Percentiles rank a stretch among this genome's conserved stretches.
These are phyloP conservation scores for Chanos chanos DNA, from an alignment of 2,797 vertebrate species.

Conservation along the genomic window DNA sequence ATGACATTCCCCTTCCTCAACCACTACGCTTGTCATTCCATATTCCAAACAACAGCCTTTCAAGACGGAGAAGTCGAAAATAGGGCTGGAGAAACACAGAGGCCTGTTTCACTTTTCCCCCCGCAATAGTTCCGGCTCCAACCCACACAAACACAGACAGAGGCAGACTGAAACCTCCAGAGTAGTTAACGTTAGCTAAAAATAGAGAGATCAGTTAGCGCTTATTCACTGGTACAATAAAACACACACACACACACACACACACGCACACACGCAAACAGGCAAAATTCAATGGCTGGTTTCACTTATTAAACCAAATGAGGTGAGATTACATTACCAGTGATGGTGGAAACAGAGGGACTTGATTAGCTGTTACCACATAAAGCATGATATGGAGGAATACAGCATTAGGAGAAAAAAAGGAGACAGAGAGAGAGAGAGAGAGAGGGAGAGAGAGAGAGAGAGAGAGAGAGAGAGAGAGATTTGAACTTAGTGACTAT, in stretches of 20 bases:
- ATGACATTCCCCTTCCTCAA: slow-evolving; percentile 43
- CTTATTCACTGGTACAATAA: slow-evolving; percentile 53
- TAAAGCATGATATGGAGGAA: slow-evolving; percentile 39
- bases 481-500: no score
- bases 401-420: slow-evolving; percentile 32
- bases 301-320: slow-evolving; percentile 66
- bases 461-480: no score
- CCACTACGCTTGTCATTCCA: slow-evolving; percentile 37
- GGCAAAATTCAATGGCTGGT: slow-evolving; percentile 53
- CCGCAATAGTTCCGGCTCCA: slow-evolving; percentile 33
- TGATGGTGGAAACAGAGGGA: slow-evolving; percentile 62
- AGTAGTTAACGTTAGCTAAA: slow-evolving; percentile 40
- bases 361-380: slow-evolving; percentile 62
- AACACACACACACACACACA: slow-evolving; percentile 32
- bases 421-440: slow-evolving; percentile 48
- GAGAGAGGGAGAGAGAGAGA: slow-evolving; percentile 35
- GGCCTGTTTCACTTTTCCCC: slow-evolving; percentile 56
- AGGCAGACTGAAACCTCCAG: slow-evolving; percentile 31
- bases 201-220: slow-evolving; percentile 52
- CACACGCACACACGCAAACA: slow-evolving; percentile 14
- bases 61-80: slow-evolving; percentile 39
- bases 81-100: slow-evolving; percentile 46
- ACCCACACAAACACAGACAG: slow-evolving; percentile 39
- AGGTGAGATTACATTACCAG: slow-evolving; percentile 67
- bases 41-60: slow-evolving; percentile 46